A percentile compares a stretch with the other conserved stretches of the same genome.
phyloP scores from a whole-genome alignment of 2,113 vertebrate species.

The Hiodon alosoides region DNA sequence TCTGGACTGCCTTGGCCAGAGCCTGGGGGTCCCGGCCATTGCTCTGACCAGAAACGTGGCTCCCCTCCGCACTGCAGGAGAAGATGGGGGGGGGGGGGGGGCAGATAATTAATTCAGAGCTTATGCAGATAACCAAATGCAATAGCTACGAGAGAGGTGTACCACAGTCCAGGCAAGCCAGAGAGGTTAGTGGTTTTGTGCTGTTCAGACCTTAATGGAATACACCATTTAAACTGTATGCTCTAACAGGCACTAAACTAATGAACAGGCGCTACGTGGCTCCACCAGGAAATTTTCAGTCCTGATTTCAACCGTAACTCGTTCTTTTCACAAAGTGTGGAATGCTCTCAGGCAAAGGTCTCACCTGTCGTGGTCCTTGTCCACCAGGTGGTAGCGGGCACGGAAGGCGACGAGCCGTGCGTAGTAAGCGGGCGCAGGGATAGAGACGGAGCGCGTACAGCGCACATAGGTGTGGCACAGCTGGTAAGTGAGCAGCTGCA shows the following conservation, averaged over 20 bases:
- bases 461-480: conserved; percentile 96
- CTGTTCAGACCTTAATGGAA: no score
- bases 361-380: conserved; percentile 98
- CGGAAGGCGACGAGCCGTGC: conserved; percentile 92
- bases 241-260: no score
- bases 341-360: not conserved
- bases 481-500: conserved; percentile 96
- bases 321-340: not conserved
- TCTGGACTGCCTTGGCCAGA: conserved; percentile 96
- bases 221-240: no score
- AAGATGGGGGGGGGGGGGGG: conserved; percentile 1
- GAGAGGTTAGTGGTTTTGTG: no score
- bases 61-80: conserved; percentile 85
- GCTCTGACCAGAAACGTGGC: conserved; percentile 96
- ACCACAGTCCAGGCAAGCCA: no score
- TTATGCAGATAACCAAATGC: not conserved
- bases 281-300: no score
- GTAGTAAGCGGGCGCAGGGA: conserved; percentile 94
- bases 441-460: conserved; percentile 93
- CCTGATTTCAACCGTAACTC: no score
- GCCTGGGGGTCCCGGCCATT: conserved; percentile 95
- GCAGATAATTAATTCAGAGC: not conserved
- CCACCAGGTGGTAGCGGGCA: conserved; percentile 94
- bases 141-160: not conserved
- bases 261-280: no score